A percentile compares a stretch with the other conserved stretches of the same genome.
Evolutionary conservation across 92 coral and sea anemone genomes (phyloP).

Genomic region (Epizoanthus illoricatus): DNA sequence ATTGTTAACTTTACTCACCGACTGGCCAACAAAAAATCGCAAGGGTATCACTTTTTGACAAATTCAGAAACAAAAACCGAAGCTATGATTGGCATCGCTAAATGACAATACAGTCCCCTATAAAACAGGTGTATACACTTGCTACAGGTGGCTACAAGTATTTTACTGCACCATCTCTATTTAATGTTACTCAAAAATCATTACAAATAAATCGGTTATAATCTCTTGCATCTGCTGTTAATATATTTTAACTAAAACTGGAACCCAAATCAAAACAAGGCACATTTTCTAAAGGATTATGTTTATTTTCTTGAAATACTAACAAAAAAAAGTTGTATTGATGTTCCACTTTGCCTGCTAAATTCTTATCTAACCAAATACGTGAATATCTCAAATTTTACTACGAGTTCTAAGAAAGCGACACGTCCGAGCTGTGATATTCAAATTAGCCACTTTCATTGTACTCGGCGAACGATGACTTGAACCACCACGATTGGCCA

Average conservation of each 20-base stretch:
- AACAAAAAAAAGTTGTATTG: neutral
- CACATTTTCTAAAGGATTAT: neutral
- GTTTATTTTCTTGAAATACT: neutral
- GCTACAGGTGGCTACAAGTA: conserved; percentile 13
- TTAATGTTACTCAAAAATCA: conserved; percentile 1
- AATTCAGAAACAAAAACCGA: conserved; percentile 15
- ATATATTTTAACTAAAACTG: neutral
- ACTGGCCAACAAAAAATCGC: too few species aligned
- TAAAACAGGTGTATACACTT: conserved; percentile 7
- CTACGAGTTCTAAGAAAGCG: neutral
- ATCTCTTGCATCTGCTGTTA: neutral
- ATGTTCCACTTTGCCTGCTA: too few species aligned
- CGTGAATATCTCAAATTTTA: neutral
- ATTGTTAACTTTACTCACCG: too few species aligned
- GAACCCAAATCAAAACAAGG: neutral
- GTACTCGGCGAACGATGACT: neutral
- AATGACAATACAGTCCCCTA: neutral
- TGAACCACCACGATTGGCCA: neutral
- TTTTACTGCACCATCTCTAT: neutral
- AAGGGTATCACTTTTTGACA: neutral
- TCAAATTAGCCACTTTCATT: conserved; percentile 11
- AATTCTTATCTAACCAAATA: neutral
- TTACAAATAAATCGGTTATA: too few species aligned
- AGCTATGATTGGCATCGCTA: neutral
- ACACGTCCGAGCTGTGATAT: conserved; percentile 13